A percentile compares a stretch with the other conserved stretches of the same genome.
phyloP scores from a whole-genome alignment of 2,113 vertebrate genomes.

The Melanostigma gelatinosum region DNA sequence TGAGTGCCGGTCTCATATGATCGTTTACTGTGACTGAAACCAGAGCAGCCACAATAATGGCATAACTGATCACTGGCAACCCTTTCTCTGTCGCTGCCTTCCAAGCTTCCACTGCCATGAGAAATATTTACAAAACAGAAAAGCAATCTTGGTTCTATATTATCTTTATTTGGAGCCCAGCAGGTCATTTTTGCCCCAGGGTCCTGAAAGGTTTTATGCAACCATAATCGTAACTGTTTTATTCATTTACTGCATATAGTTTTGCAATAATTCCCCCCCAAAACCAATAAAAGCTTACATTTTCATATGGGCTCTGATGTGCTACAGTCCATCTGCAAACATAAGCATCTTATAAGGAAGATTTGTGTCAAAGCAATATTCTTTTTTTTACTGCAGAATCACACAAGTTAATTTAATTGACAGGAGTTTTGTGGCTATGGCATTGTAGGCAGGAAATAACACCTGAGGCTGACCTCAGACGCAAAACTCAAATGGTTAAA shows the following conservation, averaged over 20 bases:
- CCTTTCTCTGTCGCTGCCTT: conserved; percentile 35
- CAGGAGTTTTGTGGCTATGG: not conserved
- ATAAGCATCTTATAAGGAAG: not conserved
- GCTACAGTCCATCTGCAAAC: not conserved
- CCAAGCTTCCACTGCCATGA: conserved; percentile 35
- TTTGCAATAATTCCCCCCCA: not conserved
- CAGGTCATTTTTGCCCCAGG: not conserved
- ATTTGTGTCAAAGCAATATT: not conserved
- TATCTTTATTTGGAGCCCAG: not conserved
- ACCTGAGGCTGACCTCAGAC: not conserved
- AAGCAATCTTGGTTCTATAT: conserved; percentile 6
- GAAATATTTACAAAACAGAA: conserved; percentile 38
- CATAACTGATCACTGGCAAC: conserved; percentile 65
- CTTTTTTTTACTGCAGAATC: not conserved
- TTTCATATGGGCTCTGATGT: not conserved
- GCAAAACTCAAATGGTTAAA: not conserved
- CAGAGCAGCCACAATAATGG: conserved; percentile 60
- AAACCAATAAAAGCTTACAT: not conserved
- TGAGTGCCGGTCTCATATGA: conserved; percentile 58
- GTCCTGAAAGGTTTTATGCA: not conserved
- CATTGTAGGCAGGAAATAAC: not conserved
- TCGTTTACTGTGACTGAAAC: conserved; percentile 61
- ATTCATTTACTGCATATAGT: not conserved
- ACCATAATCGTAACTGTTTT: not conserved
- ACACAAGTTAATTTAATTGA: not conserved